Evolutionary conservation across 1,140 invertebrate species (phyloP).

Genomic region (Papilio xuthus): DNA sequence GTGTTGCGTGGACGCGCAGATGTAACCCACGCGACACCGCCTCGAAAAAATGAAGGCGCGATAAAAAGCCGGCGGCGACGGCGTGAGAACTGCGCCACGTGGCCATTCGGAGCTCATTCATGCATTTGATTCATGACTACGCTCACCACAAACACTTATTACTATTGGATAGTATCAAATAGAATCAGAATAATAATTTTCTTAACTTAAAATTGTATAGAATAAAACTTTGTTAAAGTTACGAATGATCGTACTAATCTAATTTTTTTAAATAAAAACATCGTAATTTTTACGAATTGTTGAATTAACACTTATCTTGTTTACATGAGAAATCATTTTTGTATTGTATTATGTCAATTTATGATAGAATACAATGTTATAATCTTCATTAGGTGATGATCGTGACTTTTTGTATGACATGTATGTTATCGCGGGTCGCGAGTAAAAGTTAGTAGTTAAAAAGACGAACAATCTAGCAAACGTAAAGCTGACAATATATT

Average conservation of each 20-base stretch:
- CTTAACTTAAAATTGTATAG: too few species aligned
- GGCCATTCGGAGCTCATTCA: constrained; percentile 72
- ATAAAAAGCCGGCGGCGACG: constrained; percentile 66
- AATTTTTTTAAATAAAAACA: too few species aligned
- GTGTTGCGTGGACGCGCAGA: constrained; percentile 62
- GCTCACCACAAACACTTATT: constrained; percentile 36
- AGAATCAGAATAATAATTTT: too few species aligned
- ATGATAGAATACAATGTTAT: not conserved
- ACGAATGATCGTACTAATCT: not conserved
- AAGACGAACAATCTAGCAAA: too few species aligned
- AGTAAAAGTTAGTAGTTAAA: too few species aligned
- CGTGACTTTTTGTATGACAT: not conserved
- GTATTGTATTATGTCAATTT: too few species aligned
- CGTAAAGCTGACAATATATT: too few species aligned
- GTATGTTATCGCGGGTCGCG: too few species aligned
- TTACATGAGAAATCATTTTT: not conserved
- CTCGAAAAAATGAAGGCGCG: constrained; percentile 64
- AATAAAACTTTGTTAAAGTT: too few species aligned
- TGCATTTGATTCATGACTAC: constrained; percentile 78
- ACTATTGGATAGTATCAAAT: not conserved
- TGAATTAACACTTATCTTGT: not conserved
- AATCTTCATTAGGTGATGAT: not conserved
- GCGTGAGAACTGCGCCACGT: constrained; percentile 77
- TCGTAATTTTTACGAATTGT: not conserved
- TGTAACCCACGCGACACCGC: constrained; percentile 70